Base-by-base conservation (phyloP, 2,888 invertebrate species). In the Cremastinae sp. region DNA sequence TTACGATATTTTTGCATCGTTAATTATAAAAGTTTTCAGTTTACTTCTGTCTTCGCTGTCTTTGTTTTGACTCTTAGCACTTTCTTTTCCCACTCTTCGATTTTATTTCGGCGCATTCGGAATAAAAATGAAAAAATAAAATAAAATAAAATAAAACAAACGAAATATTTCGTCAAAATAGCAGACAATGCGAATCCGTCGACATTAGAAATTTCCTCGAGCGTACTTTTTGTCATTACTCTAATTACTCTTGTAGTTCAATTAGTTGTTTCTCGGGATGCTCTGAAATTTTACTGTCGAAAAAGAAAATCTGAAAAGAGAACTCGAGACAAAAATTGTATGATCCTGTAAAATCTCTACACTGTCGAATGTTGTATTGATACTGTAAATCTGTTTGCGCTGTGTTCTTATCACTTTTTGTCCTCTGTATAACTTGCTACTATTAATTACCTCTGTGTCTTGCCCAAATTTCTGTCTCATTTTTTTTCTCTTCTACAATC, bases 171-270 rank as follows among this genome's bases (percentile, higher is more conserved):
- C 28, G 28, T 28, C 28, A 5, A 5, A 18, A 28, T 5, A 3
- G 28, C 28, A 5, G 2, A 80, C 65, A 79, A 36, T 43, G n/a
- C n/a, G n/a, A n/a, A 34, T 54, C 28, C 41, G 49, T 75, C 66
- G 66, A 70, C 64, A 58, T 66, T 59, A 64, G 58, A 58, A 43
- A 64, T 20, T 47, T 53, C 47, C 56, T 47, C 43, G 34, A 51
- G 43, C 58, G 58, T 77, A 43, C 65, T 56, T 64, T 61, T 78
- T 77, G 49, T 59, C 28, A 65, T 59, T 58, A 65, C 64, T 72
- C 68, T 73, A 43, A 70, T 49, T 72, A 75, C 70, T 65, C 59
- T 61, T 75, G 69, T 64, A 64, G 41, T 51, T 73, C 70, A 62
- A 73, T 45, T 12, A 54, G 14, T 49, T 74, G 66, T 64, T 53